Percentiles rank a stretch among this genome's conserved stretches.
phyloP scores from a whole-genome alignment of 2,113 vertebrate genomes.

The Tachysurus vachellii region DNA sequence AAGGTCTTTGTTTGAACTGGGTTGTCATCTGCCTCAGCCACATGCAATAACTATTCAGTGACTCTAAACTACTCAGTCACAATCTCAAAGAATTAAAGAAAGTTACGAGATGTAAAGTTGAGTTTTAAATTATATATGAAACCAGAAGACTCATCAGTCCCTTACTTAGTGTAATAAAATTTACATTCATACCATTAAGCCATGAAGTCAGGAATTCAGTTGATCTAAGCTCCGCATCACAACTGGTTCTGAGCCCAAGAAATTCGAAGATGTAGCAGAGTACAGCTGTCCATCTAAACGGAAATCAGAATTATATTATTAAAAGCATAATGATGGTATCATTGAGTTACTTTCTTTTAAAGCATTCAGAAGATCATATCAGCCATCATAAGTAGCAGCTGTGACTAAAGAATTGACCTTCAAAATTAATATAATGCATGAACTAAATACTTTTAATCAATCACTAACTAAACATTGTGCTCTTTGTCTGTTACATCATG shows the following conservation, averaged over 20 bases:
- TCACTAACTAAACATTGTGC: neutral
- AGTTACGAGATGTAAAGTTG: neutral
- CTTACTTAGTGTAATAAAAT: neutral
- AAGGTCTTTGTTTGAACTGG: neutral
- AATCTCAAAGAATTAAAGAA: neutral
- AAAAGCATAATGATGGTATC: neutral
- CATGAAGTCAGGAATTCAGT: conserved; percentile 75
- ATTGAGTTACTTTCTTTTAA: neutral
- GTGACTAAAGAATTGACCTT: neutral
- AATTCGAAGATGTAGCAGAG: conserved; percentile 81
- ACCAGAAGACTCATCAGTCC: neutral
- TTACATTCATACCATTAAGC: conserved; percentile 70
- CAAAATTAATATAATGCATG: neutral
- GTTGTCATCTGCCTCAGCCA: conserved; percentile 68
- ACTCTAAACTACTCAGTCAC: neutral
- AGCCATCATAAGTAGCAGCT: neutral
- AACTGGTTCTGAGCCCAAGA: conserved; percentile 75
- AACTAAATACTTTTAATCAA: neutral
- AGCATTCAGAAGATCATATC: neutral
- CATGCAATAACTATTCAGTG: conserved; percentile 51
- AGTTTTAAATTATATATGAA: neutral
- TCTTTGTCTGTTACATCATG: neutral
- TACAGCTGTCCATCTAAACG: conserved; percentile 73
- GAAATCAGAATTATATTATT: neutral
- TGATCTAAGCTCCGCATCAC: conserved; percentile 67